Evolutionary conservation across 1,140 invertebrate genomes (phyloP).

Genomic region (Liolophura sinensis): DNA sequence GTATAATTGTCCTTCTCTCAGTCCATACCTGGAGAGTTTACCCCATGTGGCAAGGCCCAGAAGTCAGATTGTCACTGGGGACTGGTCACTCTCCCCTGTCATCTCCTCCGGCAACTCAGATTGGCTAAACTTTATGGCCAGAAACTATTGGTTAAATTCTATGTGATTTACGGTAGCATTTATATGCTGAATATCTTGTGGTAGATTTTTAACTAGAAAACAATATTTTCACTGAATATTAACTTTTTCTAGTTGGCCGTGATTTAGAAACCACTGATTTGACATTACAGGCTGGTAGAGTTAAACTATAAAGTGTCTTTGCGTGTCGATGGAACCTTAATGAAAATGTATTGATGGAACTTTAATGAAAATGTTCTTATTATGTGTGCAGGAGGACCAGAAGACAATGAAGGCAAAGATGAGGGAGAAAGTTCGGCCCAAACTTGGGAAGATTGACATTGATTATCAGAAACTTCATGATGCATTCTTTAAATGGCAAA

Average conservation of each 20-base stretch:
- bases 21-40: too few species aligned
- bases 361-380: background rate
- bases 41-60: too few species aligned
- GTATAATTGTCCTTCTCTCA: too few species aligned
- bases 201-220: too few species aligned
- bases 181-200: too few species aligned
- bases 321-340: background rate
- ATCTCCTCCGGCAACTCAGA: too few species aligned
- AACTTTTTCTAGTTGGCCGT: background rate
- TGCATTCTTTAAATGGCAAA: slow-evolving; percentile 99
- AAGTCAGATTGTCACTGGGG: too few species aligned
- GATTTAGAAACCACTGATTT: background rate
- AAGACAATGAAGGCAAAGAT: slow-evolving; percentile 98
- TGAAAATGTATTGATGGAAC: too few species aligned
- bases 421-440: slow-evolving; percentile 94
- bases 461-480: slow-evolving; percentile 99
- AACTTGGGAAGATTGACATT: slow-evolving; percentile 99
- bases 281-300: background rate
- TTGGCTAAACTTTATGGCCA: too few species aligned
- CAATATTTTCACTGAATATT: background rate
- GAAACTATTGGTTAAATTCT: too few species aligned
- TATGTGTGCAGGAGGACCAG: slow-evolving; percentile 74
- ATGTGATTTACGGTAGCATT: too few species aligned
- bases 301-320: background rate
- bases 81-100: too few species aligned